Conservation (phyloP, 2,797 vertebrate species). For the Tadarida brasiliensis region DNA sequence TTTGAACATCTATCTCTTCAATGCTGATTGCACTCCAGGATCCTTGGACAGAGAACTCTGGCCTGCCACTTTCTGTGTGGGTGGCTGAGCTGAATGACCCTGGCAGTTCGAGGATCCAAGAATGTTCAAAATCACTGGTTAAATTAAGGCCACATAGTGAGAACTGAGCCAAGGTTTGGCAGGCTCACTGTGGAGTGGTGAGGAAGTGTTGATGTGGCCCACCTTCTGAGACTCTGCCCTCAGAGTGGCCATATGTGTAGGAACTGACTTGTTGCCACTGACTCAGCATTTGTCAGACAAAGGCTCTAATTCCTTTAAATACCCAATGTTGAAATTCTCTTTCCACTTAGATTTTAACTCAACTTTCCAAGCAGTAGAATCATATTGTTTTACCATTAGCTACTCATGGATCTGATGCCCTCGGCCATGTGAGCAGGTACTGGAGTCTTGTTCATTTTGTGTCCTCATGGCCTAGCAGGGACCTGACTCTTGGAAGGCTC, state of each 20-base stretch:
- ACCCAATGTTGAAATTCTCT: slow-evolving; percentile 49
- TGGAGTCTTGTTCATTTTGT: not conserved
- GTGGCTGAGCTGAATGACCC: slow-evolving; percentile 56
- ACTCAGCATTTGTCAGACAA: slow-evolving; percentile 63
- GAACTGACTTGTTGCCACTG: slow-evolving; percentile 60
- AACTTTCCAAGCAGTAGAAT: not conserved
- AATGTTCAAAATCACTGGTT: slow-evolving; percentile 60
- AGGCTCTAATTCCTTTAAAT: slow-evolving; percentile 25
- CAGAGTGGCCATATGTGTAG: slow-evolving; percentile 2
- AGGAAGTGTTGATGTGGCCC: slow-evolving; percentile 62
- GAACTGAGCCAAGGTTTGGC: slow-evolving; percentile 46
- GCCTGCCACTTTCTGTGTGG: slow-evolving; percentile 31
- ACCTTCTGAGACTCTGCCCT: slow-evolving; percentile 55
- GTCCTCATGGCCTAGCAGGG: not conserved
- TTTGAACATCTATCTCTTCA: not conserved
- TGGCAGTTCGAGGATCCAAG: slow-evolving; percentile 29
- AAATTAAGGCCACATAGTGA: slow-evolving; percentile 61
- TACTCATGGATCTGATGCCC: not conserved
- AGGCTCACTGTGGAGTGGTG: slow-evolving; percentile 72
- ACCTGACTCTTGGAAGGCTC: not conserved
- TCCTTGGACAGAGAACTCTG: slow-evolving; percentile 15
- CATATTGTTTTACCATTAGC: not conserved
- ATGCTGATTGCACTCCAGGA: not conserved
- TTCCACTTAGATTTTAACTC: slow-evolving; percentile 60
- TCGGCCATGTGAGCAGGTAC: not conserved